phyloP scores from a whole-genome alignment of 2,113 vertebrate genomes.

The Dipodomys merriami region DNA sequence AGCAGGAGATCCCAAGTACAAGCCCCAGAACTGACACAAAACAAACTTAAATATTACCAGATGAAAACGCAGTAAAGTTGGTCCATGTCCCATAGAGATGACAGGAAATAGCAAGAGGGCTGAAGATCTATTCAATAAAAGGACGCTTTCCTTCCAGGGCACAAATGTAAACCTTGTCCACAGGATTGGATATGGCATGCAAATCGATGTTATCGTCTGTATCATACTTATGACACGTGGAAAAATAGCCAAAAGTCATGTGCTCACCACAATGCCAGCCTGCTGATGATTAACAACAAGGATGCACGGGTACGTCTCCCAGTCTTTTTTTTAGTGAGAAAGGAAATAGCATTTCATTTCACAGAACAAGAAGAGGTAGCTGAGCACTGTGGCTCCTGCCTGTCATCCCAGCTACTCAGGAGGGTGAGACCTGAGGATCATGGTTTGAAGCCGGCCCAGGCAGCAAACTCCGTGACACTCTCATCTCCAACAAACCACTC shows the following conservation, averaged over 20 bases:
- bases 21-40: too few relatives aligned
- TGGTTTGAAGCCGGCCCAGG: too few relatives aligned
- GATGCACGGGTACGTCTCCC: conserved; percentile 12
- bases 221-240: accelerated
- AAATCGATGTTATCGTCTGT: background rate
- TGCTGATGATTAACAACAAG: conserved; percentile 50
- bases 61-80: background rate
- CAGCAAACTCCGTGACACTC: too few relatives aligned
- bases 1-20: too few relatives aligned
- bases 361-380: background rate
- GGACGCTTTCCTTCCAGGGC: conserved; percentile 57
- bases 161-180: conserved; percentile 75
- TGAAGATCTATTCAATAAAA: background rate
- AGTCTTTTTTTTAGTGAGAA: background rate
- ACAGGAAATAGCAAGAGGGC: background rate
- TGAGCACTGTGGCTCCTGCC: too few relatives aligned
- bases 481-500: too few relatives aligned
- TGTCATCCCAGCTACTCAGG: too few relatives aligned
- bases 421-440: too few relatives aligned
- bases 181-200: conserved; percentile 35
- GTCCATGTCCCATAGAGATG: background rate
- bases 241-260: background rate
- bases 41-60: too few relatives aligned
- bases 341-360: background rate
- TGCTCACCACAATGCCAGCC: conserved; percentile 50